Base-by-base conservation (phyloP, 2,797 vertebrate genomes). In the Pelochelys cantorii region DNA sequence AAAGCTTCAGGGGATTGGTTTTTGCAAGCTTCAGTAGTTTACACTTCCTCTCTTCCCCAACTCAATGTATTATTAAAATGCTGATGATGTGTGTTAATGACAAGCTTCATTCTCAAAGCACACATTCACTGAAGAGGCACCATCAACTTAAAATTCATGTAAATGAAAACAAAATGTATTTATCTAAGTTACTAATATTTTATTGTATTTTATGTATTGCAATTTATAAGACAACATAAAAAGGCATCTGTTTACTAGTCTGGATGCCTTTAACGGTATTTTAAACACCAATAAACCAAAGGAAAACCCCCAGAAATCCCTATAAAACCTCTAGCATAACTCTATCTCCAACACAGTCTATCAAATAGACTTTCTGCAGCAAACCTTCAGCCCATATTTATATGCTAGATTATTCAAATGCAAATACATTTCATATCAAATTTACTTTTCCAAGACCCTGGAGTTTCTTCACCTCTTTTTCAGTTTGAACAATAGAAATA, bases 1-100 rank as follows among this genome's bases (percentile, higher is more conserved):
- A 97, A 97, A 97, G 93, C 96, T 96, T 95, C 62, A 85, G 94
- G 92, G 95, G 85, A 93, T 92, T 95, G 94, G 53, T 92, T 94
- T 97, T 96, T 95, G 93, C 95, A 97, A 95, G 95, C 96, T 95
- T 95, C 96, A 95, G 93, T 96, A 95, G 95, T 86, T 97, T 86
- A 71, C 82, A 80, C 93, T 96, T 97, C 93, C 95, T 95, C 89
- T 92, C 88, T 90, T 93, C 95, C 92, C 95, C 92, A 95, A 90
- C 93, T 91, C 89, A 77, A 94, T 95, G 93, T 96, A 93, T 96
- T 95, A 97, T 96, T 97, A 97, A 97, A 97, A 97, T 93, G 95
- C 84, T 93, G 91, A 96, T 94, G 94, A 96, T 93, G 89, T 85
- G 92, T 96, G 94, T 80, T 95, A 97, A 97, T 91, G 88, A 95